Conservation (phyloP, 2,888 invertebrate species). For the Horisme vitalbata region DNA sequence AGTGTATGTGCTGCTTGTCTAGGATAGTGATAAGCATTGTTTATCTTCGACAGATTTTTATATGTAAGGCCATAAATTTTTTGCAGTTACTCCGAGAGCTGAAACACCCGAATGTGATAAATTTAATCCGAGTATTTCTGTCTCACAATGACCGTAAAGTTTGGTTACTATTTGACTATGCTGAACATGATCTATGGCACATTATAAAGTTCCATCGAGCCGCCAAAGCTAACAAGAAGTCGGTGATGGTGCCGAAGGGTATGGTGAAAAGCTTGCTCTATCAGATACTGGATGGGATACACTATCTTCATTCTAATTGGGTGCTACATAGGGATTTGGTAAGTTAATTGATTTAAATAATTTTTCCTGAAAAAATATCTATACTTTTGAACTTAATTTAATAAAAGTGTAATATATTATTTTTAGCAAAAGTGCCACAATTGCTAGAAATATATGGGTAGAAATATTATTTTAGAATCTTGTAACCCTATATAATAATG, state of each 20-base stretch:
- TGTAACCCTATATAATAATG: no score
- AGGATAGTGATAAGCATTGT: no score
- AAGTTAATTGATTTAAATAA: no score
- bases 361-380: no score
- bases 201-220: conserved; percentile 99
- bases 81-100: conserved; percentile 95
- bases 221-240: conserved; percentile 98
- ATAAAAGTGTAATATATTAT: no score
- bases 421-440: no score
- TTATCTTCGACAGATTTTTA: no score
- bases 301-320: conserved; percentile 99
- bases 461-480: no score
- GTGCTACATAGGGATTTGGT: conserved; percentile 98
- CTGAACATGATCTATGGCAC: conserved; percentile 99
- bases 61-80: no score
- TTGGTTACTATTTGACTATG: conserved; percentile 98
- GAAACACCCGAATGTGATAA: conserved; percentile 98
- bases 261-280: conserved; percentile 99
- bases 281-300: conserved; percentile 99
- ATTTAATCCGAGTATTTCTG: conserved; percentile 96
- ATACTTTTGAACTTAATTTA: no score
- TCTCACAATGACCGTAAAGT: conserved; percentile 98
- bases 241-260: conserved; percentile 96
- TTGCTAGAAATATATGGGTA: no score
- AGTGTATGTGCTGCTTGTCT: no score